Percentiles rank a stretch among this genome's conserved stretches.
Evolutionary conservation across 2,797 vertebrate genomes (phyloP).

Genomic region (Poecilia picta): DNA sequence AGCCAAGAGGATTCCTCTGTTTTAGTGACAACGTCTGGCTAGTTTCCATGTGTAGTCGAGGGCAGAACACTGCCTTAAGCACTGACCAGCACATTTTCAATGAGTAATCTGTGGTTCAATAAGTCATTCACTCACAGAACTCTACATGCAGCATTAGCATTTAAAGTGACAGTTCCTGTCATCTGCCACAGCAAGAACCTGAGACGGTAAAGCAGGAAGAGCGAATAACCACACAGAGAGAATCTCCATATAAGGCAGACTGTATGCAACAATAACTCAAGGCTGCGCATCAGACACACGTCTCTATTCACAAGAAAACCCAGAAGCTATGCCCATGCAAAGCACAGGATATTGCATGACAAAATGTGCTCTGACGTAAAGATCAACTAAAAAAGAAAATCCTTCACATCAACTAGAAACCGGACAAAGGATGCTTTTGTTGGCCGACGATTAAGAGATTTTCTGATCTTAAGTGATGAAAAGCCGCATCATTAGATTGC

Average conservation of each 20-base stretch:
- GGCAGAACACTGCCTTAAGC: background rate
- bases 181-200: slow-evolving; percentile 21
- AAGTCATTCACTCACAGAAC: slow-evolving; percentile 22
- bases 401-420: slow-evolving; percentile 8
- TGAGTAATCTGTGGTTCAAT: background rate
- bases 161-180: slow-evolving; percentile 46
- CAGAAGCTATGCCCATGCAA: background rate
- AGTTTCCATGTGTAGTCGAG: slow-evolving; percentile 22
- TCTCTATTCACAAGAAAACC: slow-evolving; percentile 36
- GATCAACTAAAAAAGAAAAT: background rate
- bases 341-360: slow-evolving; percentile 8
- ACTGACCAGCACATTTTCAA: background rate
- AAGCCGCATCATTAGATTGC: background rate
- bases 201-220: slow-evolving; percentile 16
- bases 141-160: slow-evolving; percentile 8
- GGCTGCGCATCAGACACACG: slow-evolving; percentile 16
- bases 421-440: background rate
- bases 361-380: slow-evolving; percentile 7
- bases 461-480: background rate
- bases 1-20: slow-evolving; percentile 5
- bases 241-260: slow-evolving; percentile 67
- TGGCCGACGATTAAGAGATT: background rate
- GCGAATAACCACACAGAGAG: slow-evolving; percentile 31
- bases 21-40: slow-evolving; percentile 18
- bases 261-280: slow-evolving; percentile 3